Evolutionary conservation across 2,113 vertebrate species (phyloP).

Genomic region (Podocnemis expansa): DNA sequence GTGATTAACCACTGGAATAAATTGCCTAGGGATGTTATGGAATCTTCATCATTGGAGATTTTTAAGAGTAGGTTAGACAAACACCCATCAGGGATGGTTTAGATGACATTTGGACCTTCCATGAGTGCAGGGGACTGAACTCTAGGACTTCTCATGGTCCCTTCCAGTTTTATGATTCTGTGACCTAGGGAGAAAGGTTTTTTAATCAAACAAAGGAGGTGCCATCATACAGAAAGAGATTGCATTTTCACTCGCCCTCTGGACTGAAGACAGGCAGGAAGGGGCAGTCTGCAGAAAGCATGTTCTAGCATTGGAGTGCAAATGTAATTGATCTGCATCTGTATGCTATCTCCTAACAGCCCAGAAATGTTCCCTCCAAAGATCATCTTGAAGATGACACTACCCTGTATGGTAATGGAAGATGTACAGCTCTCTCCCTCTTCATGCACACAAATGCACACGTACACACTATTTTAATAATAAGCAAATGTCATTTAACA

Average conservation of each 20-base stretch:
- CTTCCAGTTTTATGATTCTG: too few relatives aligned
- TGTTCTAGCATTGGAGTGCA: background rate
- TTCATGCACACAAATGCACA: too few relatives aligned
- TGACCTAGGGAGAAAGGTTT: background rate
- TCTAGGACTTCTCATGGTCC: too few relatives aligned
- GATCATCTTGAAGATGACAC: background rate
- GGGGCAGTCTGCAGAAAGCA: background rate
- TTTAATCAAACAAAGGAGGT: background rate
- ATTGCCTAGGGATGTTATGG: too few relatives aligned
- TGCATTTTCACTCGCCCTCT: background rate
- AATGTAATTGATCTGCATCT: background rate
- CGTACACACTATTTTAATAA: too few relatives aligned
- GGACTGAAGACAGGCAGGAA: conserved; percentile 4
- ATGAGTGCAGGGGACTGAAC: too few relatives aligned
- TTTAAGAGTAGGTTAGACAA: too few relatives aligned
- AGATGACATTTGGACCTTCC: too few relatives aligned
- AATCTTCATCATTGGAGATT: too few relatives aligned
- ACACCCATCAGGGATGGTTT: too few relatives aligned
- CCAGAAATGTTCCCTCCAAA: background rate
- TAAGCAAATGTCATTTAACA: background rate
- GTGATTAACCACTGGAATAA: too few relatives aligned
- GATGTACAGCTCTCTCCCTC: background rate
- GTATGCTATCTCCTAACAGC: background rate
- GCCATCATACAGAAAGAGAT: background rate
- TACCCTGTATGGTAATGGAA: background rate